Base-by-base conservation (phyloP, 1,140 invertebrate species). In the Dinoponera quadriceps region DNA sequence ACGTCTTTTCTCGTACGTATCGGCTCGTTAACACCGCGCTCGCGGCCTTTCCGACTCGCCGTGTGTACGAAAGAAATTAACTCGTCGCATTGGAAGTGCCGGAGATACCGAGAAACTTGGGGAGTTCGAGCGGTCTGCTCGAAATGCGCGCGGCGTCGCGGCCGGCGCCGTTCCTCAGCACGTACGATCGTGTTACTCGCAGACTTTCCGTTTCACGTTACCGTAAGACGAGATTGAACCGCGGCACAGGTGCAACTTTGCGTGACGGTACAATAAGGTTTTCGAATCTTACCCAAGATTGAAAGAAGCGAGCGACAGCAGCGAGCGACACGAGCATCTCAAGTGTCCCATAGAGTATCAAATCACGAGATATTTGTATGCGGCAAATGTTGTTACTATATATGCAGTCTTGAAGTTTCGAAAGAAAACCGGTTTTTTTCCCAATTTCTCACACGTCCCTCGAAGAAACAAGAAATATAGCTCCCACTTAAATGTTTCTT, bases 111-210 rank as follows among this genome's bases (percentile, higher is more conserved):
- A 55, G 55, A 16, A 33, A 16, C 51, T 78, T 54, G 25, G 51
- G 68, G 29, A 68, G 29, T 54, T 18, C 3, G 7, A 20, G 22
- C 20, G n/a, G 20, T 60, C 20, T 51, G 55, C 33, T 69, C 75
- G 29, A 14, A 44, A 44, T 33, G 38, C 38, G 38, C 38, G 38
- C 20, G 51, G 7, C 33, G 38, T 44, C 3, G 3, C 44, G 22
- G 51, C 33, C 22, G 14, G 20, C 66, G 65, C 59, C 33, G 65
- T 80, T 71, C 57, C 25, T 80, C 49, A 57, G 20, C 63, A n/a
- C 44, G n/a, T 63, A 11, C 66, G 63, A 78, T 78, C 75, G 63
- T 78, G 49, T 78, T 80, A 71, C 75, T 80, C 29, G 51, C 48
- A 38, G 57, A 80, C 57, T 69, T 71, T 51, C 33, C 63, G 75